Percentiles rank a stretch among this genome's conserved stretches.
Conservation (phyloP, 2,888 invertebrate genomes). For the Cremastinae sp. region DNA sequence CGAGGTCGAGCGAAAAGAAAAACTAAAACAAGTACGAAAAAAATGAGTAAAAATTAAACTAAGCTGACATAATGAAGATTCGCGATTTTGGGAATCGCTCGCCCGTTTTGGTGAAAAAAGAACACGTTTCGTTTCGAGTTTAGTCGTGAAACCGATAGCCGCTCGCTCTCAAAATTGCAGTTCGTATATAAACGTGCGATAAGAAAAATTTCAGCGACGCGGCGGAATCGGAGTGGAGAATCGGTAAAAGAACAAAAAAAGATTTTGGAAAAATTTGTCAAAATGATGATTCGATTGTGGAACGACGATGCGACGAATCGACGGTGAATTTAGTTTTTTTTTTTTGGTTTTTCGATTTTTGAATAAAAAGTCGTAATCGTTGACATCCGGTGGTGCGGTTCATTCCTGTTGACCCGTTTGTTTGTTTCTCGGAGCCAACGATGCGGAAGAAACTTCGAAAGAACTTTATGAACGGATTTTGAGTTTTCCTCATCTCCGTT, state of each 20-base stretch:
- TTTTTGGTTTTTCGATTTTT: too few species aligned
- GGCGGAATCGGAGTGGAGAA: background rate
- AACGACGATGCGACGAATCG: too few species aligned
- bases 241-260: background rate
- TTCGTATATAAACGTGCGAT: constrained; percentile 34
- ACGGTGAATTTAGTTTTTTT: too few species aligned
- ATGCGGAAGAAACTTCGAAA: too few species aligned
- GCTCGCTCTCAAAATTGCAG: constrained; percentile 6
- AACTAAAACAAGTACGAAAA: background rate
- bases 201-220: constrained; percentile 1
- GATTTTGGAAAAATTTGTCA: background rate
- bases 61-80: constrained; percentile 2
- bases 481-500: too few species aligned
- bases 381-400: too few species aligned
- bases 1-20: background rate
- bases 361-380: too few species aligned
- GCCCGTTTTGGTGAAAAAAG: constrained; percentile 32
- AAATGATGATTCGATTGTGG: too few species aligned
- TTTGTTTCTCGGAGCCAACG: too few species aligned
- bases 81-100: background rate
- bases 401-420: too few species aligned
- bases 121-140: background rate
- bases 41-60: constrained; percentile 31
- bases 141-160: too few species aligned
- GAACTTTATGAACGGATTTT: too few species aligned